Conservation (phyloP, 2,113 vertebrate species). For the Rhinogobius similis region DNA sequence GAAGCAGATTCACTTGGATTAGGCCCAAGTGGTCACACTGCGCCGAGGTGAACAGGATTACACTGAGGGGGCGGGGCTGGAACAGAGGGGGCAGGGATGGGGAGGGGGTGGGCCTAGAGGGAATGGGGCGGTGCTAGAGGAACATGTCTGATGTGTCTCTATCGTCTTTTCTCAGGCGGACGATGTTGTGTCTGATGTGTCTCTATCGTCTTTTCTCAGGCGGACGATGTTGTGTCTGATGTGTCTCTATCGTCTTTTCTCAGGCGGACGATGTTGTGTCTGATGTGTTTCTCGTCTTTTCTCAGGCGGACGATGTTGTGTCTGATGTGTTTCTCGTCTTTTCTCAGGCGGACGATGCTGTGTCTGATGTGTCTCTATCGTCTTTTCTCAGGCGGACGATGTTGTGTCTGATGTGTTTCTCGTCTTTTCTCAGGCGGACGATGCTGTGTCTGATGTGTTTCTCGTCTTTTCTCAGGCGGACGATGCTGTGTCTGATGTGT, state of each 20-base stretch:
- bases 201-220: too few species aligned
- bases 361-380: too few species aligned
- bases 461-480: background rate
- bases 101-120: background rate
- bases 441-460: background rate
- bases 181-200: background rate
- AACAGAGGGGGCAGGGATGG: too few species aligned
- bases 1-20: constrained; percentile 5
- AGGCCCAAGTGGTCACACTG: background rate
- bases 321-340: background rate
- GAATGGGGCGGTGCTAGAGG: background rate
- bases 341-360: background rate
- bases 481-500: background rate
- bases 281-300: too few species aligned
- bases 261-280: background rate
- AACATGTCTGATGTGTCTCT: background rate
- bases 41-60: background rate
- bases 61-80: background rate
- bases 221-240: constrained; percentile 2
- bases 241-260: background rate
- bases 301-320: background rate
- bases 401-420: too few species aligned
- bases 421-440: too few species aligned
- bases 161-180: background rate
- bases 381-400: too few species aligned